A percentile compares a stretch with the other conserved stretches of the same genome.
phyloP scores from a whole-genome alignment of 30 jellyfish, hydroid and myxozoan species.

The Aurelia coerulea region DNA sequence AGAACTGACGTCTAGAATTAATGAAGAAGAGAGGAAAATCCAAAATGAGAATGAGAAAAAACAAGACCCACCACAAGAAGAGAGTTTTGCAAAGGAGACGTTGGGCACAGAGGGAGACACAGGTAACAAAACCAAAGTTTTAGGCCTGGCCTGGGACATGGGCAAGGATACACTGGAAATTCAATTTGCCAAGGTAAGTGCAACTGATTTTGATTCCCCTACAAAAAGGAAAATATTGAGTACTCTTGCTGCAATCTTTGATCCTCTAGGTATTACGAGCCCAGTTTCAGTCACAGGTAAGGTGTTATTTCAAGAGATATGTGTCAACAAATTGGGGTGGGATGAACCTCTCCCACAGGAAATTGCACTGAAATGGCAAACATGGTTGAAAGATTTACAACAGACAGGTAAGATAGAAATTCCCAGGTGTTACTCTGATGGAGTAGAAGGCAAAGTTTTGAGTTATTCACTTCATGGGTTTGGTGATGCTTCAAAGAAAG shows the following conservation, averaged over 20 bases:
- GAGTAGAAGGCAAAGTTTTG: neutral
- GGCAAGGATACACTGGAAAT: neutral
- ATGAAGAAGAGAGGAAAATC: neutral
- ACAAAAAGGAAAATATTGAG: constrained; percentile 15
- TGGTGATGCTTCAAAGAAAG: constrained; percentile 33
- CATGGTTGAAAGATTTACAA: constrained; percentile 11
- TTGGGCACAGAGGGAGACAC: neutral
- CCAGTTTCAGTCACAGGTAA: constrained; percentile 30
- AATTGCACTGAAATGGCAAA: constrained; percentile 6
- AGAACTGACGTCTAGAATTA: neutral
- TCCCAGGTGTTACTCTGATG: constrained; percentile 10
- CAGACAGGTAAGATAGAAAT: neutral
- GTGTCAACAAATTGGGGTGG: constrained; percentile 14
- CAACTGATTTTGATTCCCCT: neutral
- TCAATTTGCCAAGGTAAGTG: neutral
- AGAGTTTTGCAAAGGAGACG: constrained; percentile 4
- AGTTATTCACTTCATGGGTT: constrained; percentile 24
- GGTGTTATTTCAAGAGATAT: constrained; percentile 29
- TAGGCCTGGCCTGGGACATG: neutral
- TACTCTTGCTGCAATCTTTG: constrained; percentile 32
- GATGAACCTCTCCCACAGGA: constrained; percentile 23
- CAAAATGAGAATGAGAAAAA: neutral
- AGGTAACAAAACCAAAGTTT: neutral
- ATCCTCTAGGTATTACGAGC: constrained; percentile 39
- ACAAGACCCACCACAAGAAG: neutral